A percentile compares a stretch with the other conserved stretches of the same genome.
phyloP scores from a whole-genome alignment of 2,888 invertebrate species.

The Scelioninae gen. 1 region DNA sequence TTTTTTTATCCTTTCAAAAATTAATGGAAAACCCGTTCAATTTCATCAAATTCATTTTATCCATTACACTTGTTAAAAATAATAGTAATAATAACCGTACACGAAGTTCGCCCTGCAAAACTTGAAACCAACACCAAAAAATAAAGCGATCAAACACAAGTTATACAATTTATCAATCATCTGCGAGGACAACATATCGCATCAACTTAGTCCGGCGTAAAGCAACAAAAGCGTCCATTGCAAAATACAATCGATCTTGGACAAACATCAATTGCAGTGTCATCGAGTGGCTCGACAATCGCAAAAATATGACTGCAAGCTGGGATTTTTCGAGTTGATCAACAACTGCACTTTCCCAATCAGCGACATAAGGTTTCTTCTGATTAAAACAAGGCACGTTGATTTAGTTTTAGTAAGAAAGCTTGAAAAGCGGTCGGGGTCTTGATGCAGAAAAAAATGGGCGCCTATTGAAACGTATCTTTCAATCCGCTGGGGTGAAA shows the following conservation, averaged over 20 bases:
- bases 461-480: constrained; percentile 2
- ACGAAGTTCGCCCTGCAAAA: neutral
- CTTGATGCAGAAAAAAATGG: neutral
- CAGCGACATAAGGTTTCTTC: too few species aligned
- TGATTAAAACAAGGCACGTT: too few species aligned
- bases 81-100: neutral
- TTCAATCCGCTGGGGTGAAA: constrained; percentile 16
- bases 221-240: constrained; percentile 4
- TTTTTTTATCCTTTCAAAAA: too few species aligned
- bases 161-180: constrained; percentile 36
- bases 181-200: constrained; percentile 2
- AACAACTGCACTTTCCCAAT: too few species aligned
- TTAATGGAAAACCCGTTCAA: neutral
- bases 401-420: too few species aligned
- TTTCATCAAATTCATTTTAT: neutral
- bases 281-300: neutral
- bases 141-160: constrained; percentile 2
- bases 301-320: neutral
- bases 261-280: constrained; percentile 21
- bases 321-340: neutral
- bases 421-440: too few species aligned
- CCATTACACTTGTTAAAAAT: neutral
- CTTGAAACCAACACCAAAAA: neutral
- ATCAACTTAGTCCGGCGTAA: constrained; percentile 17
- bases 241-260: constrained; percentile 15